Conservation (phyloP, 1,140 invertebrate species). For the Drosophila ironensis region DNA sequence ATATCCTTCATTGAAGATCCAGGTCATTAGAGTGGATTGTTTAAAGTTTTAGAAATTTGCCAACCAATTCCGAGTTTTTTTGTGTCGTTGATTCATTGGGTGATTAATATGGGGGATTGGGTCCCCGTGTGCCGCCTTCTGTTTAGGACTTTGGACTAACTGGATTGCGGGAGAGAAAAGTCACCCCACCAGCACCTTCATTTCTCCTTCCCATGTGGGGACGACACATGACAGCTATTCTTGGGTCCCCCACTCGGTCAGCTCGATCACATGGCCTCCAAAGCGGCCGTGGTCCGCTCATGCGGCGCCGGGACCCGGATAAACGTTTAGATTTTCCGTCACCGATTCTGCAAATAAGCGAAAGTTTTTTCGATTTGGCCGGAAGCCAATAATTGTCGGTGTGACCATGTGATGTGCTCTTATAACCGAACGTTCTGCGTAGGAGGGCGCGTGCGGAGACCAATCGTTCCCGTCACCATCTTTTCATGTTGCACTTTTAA, state of each 20-base stretch:
- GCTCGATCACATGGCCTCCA: constrained; percentile 64
- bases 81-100: too few species aligned
- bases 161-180: constrained; percentile 8
- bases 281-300: constrained; percentile 60
- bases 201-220: constrained; percentile 59
- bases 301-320: background rate
- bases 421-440: constrained; percentile 19
- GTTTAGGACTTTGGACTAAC: too few species aligned
- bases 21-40: too few species aligned
- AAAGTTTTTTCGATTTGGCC: constrained; percentile 53
- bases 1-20: too few species aligned
- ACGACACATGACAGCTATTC: constrained; percentile 63
- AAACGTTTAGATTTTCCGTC: constrained; percentile 52
- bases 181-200: constrained; percentile 55
- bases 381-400: background rate
- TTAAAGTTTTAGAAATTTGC: too few species aligned
- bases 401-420: constrained; percentile 36
- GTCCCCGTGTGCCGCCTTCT: too few species aligned
- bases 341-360: constrained; percentile 41
- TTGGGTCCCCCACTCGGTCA: constrained; percentile 29
- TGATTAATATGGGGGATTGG: too few species aligned
- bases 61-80: too few species aligned
- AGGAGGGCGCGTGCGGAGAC: constrained; percentile 56
- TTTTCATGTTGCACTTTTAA: background rate
- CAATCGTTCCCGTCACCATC: background rate